phyloP scores from a whole-genome alignment of 2,113 vertebrate genomes.

The Loxodonta africana region DNA sequence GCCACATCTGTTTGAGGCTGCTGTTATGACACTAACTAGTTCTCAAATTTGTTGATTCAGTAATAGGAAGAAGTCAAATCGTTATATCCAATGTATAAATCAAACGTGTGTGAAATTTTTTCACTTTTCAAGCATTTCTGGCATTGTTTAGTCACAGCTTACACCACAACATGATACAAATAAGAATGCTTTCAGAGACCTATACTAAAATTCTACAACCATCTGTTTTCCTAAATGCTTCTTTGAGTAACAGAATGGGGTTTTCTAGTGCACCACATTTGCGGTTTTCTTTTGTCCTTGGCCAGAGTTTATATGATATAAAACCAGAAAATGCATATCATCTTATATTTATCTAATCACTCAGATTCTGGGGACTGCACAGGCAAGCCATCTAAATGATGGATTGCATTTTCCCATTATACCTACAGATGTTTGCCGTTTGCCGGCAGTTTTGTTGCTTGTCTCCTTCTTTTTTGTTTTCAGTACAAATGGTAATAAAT shows the following conservation, averaged over 20 bases:
- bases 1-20: background rate
- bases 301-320: background rate
- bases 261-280: background rate
- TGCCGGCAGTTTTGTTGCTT: background rate
- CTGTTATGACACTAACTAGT: background rate
- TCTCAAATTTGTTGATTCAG: background rate
- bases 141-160: constrained; percentile 17
- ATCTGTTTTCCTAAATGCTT: constrained; percentile 49
- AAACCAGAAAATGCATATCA: background rate
- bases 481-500: background rate
- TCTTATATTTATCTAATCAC: background rate
- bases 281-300: background rate
- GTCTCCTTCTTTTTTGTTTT: background rate
- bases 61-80: background rate
- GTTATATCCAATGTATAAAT: background rate
- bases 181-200: constrained; percentile 24
- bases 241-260: background rate
- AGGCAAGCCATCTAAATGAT: background rate
- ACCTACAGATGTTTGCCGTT: background rate
- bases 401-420: background rate
- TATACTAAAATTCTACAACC: constrained; percentile 19
- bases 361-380: background rate
- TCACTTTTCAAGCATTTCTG: constrained; percentile 34
- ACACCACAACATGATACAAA: constrained; percentile 14
- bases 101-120: constrained; percentile 15